These are phyloP conservation scores for Myotis myotis DNA, from an alignment of 2,797 vertebrate genomes.

Conservation along the genomic window DNA sequence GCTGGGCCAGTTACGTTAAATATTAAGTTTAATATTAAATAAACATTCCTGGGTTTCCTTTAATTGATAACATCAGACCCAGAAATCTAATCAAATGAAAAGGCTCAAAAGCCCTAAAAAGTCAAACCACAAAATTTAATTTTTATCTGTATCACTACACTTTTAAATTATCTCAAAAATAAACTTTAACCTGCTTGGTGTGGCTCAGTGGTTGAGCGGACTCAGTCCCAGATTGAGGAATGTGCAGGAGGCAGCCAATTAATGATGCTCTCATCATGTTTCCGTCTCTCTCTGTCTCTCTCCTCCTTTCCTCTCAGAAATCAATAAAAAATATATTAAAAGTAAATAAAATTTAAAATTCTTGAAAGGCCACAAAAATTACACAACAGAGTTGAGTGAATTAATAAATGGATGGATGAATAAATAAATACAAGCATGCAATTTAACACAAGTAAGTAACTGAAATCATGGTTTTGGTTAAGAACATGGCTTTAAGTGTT, in stretches of 20 bases:
- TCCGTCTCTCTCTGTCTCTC: too few species aligned
- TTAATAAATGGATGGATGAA: background rate
- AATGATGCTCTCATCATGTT: too few species aligned
- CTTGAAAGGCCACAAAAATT: background rate
- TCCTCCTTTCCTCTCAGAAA: too few species aligned
- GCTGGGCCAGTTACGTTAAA: constrained; percentile 3
- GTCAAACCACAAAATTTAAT: background rate
- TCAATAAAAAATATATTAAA: too few species aligned
- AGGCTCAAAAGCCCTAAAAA: background rate
- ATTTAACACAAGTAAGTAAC: background rate
- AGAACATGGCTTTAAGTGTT: background rate
- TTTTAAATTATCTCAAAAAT: background rate
- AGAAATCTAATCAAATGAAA: constrained; percentile 42
- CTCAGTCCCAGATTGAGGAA: too few species aligned
- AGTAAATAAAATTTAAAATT: background rate
- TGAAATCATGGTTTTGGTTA: background rate
- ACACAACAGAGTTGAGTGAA: background rate
- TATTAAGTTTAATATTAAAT: constrained; percentile 3
- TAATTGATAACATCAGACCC: constrained; percentile 21
- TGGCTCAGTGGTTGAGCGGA: too few species aligned
- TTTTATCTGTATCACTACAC: background rate
- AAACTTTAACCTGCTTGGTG: background rate
- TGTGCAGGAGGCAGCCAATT: too few species aligned
- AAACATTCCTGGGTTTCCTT: constrained; percentile 15
- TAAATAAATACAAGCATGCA: background rate